Conservation (phyloP, 2,888 invertebrate genomes). For the Rosalia funebris region DNA sequence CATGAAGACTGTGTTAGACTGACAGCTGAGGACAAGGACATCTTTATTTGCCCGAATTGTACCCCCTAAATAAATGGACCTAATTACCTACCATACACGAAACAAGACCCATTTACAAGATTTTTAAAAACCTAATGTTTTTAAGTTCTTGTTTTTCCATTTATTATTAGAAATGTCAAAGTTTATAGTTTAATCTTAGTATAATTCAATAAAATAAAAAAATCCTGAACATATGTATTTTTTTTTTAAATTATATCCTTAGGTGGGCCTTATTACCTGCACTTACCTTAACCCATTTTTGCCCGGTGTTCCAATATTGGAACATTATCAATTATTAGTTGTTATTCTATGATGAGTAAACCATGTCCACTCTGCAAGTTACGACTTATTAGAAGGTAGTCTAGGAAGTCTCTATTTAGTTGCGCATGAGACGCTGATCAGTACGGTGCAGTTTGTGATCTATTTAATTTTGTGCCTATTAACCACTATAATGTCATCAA, state of each 20-base stretch:
- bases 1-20: slow-evolving; percentile 28
- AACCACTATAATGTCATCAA: too few species aligned
- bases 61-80: neutral
- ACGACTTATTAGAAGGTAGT: too few species aligned
- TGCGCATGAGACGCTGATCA: too few species aligned
- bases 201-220: neutral
- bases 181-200: neutral
- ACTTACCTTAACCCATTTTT: too few species aligned
- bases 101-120: slow-evolving; percentile 7
- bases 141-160: neutral
- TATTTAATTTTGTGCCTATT: too few species aligned
- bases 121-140: slow-evolving; percentile 4
- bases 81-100: neutral
- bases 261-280: slow-evolving; percentile 8
- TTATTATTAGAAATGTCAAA: neutral
- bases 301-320: too few species aligned
- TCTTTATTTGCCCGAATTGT: slow-evolving; percentile 18
- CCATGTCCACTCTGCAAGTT: too few species aligned
- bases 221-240: neutral
- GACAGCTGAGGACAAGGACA: slow-evolving; percentile 16
- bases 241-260: neutral
- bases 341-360: too few species aligned
- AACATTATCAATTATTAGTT: too few species aligned
- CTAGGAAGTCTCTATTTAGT: too few species aligned
- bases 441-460: too few species aligned